A percentile compares a stretch with the other conserved stretches of the same genome.
These are phyloP conservation scores for Pachypanchax playfairii DNA, from an alignment of 2,113 vertebrate species.

Conservation along the genomic window DNA sequence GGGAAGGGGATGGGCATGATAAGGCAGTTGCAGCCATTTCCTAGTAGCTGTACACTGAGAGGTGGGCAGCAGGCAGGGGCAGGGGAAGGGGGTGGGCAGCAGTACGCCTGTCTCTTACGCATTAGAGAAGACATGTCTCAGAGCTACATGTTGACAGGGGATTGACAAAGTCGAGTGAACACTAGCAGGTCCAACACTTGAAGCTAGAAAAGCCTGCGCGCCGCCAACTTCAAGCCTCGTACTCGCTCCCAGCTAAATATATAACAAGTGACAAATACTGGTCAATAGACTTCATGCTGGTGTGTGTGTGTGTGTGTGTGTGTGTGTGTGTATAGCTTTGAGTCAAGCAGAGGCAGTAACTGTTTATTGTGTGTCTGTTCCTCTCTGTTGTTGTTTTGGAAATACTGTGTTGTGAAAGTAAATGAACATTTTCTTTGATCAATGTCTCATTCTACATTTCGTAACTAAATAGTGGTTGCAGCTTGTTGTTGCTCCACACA, in stretches of 20 bases:
- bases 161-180: constrained; percentile 80
- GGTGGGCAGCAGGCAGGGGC: constrained; percentile 30
- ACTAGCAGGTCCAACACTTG: constrained; percentile 75
- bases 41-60: constrained; percentile 61
- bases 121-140: constrained; percentile 76
- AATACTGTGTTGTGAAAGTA: constrained; percentile 2
- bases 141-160: constrained; percentile 80
- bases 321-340: not conserved
- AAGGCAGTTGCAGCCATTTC: constrained; percentile 66
- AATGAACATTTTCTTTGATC: not conserved
- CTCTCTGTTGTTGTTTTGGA: constrained; percentile 28
- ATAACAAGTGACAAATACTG: constrained; percentile 81
- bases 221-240: constrained; percentile 70
- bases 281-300: constrained; percentile 67
- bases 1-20: constrained; percentile 7
- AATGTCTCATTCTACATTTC: not conserved
- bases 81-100: constrained; percentile 2
- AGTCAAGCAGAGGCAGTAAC: constrained; percentile 11
- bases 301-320: constrained; percentile 37
- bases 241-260: constrained; percentile 75
- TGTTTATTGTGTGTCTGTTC: constrained; percentile 5
- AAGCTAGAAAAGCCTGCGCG: constrained; percentile 76
- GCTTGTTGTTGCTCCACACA: too few relatives aligned
- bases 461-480: too few relatives aligned
- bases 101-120: constrained; percentile 60